Conservation (phyloP, 2,113 vertebrate species). For the Progne subis region DNA sequence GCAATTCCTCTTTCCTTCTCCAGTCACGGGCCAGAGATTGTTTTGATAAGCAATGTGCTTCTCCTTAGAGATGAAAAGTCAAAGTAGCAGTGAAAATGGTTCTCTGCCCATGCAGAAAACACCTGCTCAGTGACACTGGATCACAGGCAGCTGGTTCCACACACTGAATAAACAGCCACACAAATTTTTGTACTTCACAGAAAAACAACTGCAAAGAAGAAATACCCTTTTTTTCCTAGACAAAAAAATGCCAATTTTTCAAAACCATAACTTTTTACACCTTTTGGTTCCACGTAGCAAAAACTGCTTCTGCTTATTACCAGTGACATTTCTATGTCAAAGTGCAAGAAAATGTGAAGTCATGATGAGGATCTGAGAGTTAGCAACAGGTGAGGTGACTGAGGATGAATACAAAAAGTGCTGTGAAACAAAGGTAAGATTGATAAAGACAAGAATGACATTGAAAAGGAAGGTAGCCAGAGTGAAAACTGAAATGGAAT, state of each 20-base stretch:
- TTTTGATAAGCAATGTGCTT: not conserved
- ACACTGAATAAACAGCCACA: not conserved
- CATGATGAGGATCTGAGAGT: not conserved
- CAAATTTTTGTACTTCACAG: not conserved
- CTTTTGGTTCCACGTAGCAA: not conserved
- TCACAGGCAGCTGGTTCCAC: not conserved
- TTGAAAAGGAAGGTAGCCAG: not conserved
- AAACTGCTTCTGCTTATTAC: not conserved
- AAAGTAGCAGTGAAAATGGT: not conserved
- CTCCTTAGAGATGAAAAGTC: not conserved
- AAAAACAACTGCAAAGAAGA: not conserved
- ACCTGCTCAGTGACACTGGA: not conserved
- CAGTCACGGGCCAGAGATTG: not conserved
- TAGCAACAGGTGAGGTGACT: not conserved
- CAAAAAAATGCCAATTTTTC: not conserved
- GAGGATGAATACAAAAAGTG: not conserved
- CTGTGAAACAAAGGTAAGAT: not conserved
- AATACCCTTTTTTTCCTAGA: not conserved
- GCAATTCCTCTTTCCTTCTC: not conserved
- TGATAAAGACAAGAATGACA: not conserved
- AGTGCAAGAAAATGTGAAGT: not conserved
- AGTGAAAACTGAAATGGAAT: not conserved
- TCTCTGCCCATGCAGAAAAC: not conserved
- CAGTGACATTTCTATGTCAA: not conserved
- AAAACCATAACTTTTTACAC: not conserved